phyloP scores from a whole-genome alignment of 2,888 invertebrate species.

The Agrotis clavis region DNA sequence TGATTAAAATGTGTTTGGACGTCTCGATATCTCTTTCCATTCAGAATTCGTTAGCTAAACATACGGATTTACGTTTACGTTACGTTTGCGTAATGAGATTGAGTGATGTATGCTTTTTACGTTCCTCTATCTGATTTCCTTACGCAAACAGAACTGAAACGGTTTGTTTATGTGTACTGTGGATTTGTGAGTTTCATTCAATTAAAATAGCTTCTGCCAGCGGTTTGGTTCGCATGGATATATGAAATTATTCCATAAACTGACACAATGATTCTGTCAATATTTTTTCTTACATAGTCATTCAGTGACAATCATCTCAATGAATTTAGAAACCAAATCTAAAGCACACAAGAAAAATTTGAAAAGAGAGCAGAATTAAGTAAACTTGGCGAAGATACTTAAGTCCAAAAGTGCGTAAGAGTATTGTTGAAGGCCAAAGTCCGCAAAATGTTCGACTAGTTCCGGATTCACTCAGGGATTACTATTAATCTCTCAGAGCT shows the following conservation, averaged over 20 bases:
- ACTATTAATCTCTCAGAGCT: conserved; percentile 27
- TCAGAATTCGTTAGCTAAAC: conserved; percentile 31
- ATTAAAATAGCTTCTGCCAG: neutral
- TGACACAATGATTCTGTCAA: neutral
- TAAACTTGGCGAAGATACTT: conserved; percentile 20
- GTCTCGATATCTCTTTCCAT: conserved; percentile 54
- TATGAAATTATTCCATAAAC: neutral
- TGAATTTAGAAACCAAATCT: neutral
- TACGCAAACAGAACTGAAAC: neutral
- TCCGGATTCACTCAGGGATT: conserved; percentile 36
- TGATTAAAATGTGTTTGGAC: conserved; percentile 69
- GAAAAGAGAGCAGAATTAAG: neutral
- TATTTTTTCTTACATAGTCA: neutral
- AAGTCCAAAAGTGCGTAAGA: conserved; percentile 20
- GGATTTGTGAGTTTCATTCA: neutral
- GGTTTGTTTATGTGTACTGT: neutral
- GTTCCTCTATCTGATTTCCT: neutral
- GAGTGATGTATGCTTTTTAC: neutral
- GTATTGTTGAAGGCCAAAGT: conserved; percentile 28
- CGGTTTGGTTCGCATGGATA: no score
- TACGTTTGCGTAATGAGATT: conserved; percentile 1
- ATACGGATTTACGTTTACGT: conserved; percentile 6
- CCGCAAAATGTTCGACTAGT: conserved; percentile 16
- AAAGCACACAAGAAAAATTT: neutral
- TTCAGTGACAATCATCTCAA: neutral